These are phyloP conservation scores for Noturus placidus DNA, from an alignment of 2,113 vertebrate species.

Conservation along the genomic window DNA sequence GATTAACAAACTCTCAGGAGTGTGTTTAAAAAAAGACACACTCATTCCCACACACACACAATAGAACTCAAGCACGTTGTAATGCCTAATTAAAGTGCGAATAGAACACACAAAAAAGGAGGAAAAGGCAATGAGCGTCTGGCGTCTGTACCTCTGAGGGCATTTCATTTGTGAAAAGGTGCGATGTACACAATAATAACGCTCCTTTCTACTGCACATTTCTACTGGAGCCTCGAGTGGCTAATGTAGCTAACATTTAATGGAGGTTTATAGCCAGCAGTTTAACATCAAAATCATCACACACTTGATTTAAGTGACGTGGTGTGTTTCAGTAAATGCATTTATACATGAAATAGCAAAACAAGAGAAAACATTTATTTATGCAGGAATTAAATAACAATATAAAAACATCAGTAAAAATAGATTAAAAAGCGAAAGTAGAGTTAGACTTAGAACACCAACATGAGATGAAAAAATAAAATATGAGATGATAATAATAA, in stretches of 20 bases:
- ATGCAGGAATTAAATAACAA: background rate
- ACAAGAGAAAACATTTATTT: background rate
- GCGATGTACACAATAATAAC: background rate
- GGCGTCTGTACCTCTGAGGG: background rate
- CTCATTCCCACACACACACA: conserved; percentile 39
- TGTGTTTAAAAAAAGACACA: conserved; percentile 30
- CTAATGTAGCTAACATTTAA: background rate
- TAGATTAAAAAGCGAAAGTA: background rate
- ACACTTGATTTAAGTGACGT: background rate
- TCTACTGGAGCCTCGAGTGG: background rate
- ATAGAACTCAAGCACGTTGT: conserved; percentile 40
- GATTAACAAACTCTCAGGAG: conserved; percentile 42
- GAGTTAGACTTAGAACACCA: background rate
- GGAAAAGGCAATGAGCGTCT: background rate
- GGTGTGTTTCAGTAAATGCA: background rate
- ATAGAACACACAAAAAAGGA: conserved; percentile 12
- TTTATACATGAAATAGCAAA: background rate
- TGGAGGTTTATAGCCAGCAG: background rate
- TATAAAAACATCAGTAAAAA: background rate
- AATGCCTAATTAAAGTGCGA: conserved; percentile 47
- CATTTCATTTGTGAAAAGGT: background rate
- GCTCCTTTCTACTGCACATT: too few species aligned
- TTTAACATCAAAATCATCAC: background rate
- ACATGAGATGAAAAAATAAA: background rate
- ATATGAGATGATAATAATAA: background rate